Base-by-base conservation (phyloP, 1,140 invertebrate genomes). In the Hyphantria cunea region DNA sequence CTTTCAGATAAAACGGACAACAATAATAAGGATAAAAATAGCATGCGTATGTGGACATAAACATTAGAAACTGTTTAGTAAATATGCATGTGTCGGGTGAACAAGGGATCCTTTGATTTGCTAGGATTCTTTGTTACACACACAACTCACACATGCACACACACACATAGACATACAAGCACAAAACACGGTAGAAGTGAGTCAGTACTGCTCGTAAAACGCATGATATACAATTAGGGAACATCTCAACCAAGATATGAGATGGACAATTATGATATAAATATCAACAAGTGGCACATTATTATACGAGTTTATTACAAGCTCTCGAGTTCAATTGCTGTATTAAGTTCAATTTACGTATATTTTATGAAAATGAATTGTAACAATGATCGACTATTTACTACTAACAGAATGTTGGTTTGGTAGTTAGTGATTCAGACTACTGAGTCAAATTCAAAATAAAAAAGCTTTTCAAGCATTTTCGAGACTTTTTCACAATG, bases 201-300 rank as follows among this genome's bases (percentile, higher is more conserved):
- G 17, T 51, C 54, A 33, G 41, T 44, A 50, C 47, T 58, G 17
- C 48, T 65, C 56, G 55, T 66, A 53, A 60, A 55, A 45, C 33
- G 34, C 45, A 60, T 50, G 49, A 66, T 50, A 66, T 55, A 60
- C 42, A 25, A 48, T 48, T 44, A 48, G n/a, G 42, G 37, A 31
- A 44, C 49, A 60, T 55, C 51, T 49, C 34, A 13, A 33, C 10
- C 13, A 39, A 60, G 45, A 60, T 60, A 60, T 51, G 14, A 50
- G 34, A 41, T 51, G 48, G 32, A 13, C 44, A 37, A 51, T 42
- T 60, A 33, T 33, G 48, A 50, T 33, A 49, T 49, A 34, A 39
- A 41, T 55, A 10, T 33, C 4, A 44, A 44, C 41, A 44, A 13
- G n/a, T 9, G 6, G 41, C 13, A 12, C 41, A 44, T 44, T 44